Evolutionary conservation across 2,888 invertebrate genomes (phyloP), one percentile per base, ranked within the genome.

Genomic region (Heteropelma amictum): DNA sequence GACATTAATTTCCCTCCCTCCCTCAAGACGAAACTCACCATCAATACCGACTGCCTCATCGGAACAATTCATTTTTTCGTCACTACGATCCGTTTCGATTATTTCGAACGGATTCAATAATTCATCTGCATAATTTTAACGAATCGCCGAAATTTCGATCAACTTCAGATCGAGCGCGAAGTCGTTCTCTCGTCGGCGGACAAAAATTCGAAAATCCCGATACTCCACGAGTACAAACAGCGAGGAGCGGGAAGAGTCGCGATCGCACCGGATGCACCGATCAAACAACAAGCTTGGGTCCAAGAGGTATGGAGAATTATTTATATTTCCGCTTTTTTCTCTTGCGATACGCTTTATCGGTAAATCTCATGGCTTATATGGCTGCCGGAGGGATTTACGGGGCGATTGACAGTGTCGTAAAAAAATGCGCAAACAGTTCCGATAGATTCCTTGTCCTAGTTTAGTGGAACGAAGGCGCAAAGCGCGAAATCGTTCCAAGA

Each of bases 151-250:
- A n/a, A n/a, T 28, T 40, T 35, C n/a, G 5, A 35, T 42, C 8
- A 35, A 33, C 87, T 90, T 70, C 91, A 95, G 95, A 95, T 95
- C 88, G 95, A 95, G 89, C 92, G 95, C 47, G 95, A 95, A 89
- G 93, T 95, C 81, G 93, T 95, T 65, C 89, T 95, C 67, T 93
- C 94, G 2, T 93, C 93, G 33, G 92, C 92, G 0, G 95, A 95
- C 87, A 95, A 94, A 89, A 94, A 93, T 88, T 93, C 94, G 35
- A 95, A 95, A 88, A 94, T 95, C 65, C 95, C 95, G 1, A 93
- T 95, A 77, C 91, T 95, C 65, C 93, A 94, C 88, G 95, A 95
- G 83, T 94, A 94, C 82, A 92, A 94, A 86, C 92, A 92, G 82
- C 89, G 91, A 79, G 90, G 91, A 38, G 81, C 85, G 76, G 88